These are phyloP conservation scores for Marmota flaviventris DNA, from an alignment of 2,113 vertebrate species.

Conservation along the genomic window DNA sequence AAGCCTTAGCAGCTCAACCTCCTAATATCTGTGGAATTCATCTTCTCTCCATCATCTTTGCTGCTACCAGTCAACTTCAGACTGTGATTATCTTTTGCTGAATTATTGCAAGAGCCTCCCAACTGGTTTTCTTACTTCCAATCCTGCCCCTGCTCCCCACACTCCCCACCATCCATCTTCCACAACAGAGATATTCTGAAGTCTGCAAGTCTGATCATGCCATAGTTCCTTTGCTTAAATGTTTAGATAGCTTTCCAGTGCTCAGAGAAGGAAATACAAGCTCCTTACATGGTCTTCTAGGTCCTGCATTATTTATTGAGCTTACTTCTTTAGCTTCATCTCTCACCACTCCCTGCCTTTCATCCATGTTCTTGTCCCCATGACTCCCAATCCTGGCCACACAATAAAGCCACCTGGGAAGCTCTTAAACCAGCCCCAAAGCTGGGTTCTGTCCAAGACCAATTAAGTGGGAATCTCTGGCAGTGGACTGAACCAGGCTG, in stretches of 20 bases:
- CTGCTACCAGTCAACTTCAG: neutral
- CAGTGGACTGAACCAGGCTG: neutral
- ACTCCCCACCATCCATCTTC: neutral
- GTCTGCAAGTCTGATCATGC: constrained; percentile 37
- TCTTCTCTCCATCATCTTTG: neutral
- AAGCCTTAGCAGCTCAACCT: neutral
- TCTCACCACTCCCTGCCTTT: constrained; percentile 13
- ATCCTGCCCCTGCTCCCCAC: neutral
- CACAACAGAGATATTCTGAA: neutral
- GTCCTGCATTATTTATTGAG: neutral
- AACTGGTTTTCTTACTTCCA: constrained; percentile 55
- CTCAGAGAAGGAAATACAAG: constrained; percentile 21
- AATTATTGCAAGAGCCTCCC: constrained; percentile 48
- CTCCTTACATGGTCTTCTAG: neutral
- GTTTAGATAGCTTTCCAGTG: constrained; percentile 1
- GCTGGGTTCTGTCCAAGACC: constrained; percentile 16
- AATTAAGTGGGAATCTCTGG: neutral
- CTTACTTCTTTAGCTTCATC: neutral
- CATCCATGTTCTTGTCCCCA: constrained; percentile 27
- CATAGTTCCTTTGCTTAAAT: neutral
- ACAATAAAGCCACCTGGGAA: constrained; percentile 42
- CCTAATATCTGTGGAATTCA: constrained; percentile 52
- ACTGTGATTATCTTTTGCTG: constrained; percentile 44
- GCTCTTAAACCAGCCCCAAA: constrained; percentile 34
- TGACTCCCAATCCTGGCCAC: neutral